These are phyloP conservation scores for Oncorhynchus gorbuscha DNA, from an alignment of 2,113 vertebrate genomes.

Conservation along the genomic window DNA sequence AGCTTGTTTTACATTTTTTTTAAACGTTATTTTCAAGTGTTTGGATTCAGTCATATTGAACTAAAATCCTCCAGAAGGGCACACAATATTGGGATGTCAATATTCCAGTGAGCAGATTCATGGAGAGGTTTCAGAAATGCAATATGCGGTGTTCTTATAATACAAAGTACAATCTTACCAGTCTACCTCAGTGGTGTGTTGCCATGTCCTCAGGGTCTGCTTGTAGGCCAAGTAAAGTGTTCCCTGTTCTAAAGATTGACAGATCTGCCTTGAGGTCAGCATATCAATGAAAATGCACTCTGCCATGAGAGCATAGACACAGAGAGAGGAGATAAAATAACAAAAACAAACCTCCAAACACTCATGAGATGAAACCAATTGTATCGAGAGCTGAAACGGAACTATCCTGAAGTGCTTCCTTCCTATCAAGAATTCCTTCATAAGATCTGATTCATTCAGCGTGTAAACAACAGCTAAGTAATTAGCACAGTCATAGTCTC, in stretches of 20 bases:
- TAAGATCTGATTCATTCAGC: conserved; percentile 13
- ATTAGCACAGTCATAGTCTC: conserved; percentile 15
- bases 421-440: background rate
- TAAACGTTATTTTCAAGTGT: no score
- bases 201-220: background rate
- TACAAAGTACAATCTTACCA: background rate
- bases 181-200: background rate
- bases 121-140: background rate
- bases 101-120: background rate
- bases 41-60: no score
- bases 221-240: background rate
- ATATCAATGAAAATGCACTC: background rate
- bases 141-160: background rate
- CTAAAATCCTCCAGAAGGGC: no score
- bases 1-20: no score
- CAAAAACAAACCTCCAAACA: background rate
- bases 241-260: background rate
- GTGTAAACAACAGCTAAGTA: conserved; percentile 15
- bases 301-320: background rate
- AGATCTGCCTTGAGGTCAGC: background rate
- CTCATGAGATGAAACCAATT: background rate
- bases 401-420: background rate
- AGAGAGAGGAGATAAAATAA: background rate
- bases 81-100: no score
- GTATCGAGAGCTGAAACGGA: background rate